Evolutionary conservation across 1,140 invertebrate species (phyloP), one percentile per base, ranked within the genome.

Genomic region (Bombus sibiricus): DNA sequence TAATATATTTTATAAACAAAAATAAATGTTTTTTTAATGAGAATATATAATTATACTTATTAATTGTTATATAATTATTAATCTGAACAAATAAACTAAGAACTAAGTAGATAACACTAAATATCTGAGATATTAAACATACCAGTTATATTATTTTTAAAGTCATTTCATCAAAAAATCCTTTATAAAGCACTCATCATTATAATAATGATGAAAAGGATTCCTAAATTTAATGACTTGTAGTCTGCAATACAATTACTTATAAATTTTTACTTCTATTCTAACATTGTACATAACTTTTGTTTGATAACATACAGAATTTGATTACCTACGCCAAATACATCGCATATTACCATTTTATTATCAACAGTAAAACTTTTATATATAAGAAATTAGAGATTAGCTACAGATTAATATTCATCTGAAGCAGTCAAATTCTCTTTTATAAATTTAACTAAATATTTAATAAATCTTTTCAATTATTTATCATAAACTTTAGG

Each of bases 171-270:
- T 34, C 47, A 37, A 53, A 80, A 15, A 15, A 37, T 79, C 53
- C 83, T 72, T 79, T 15, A 84, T 13, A 84, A 47, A 84, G 76
- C 66, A 28, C 3, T 41, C 32, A 68, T n/a, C 83, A 28, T 69
- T 69, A 39, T 10, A 28, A 57, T 9, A 66, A 66, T 28, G 59
- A 75, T 53, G 68, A 64, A 39, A 80, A 85, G 68, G 83, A 37
- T 6, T n/a, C 34, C 68, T 41, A 66, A 78, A 6, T 59, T 71
- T 22, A 41, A 41, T 59, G 76, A 79, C 25, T 59, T 43, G 1
- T 18, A 57, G 66, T 71, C 22, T 32, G 3, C 6, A 1, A 39
- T n/a, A 6, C 28, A 39, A 76, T 76, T 22, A 47, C 28, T 8
- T 64, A 74, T 37, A 47, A 62, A 64, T 22, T 57, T n/a, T 53